Percentiles rank a stretch among this genome's conserved stretches.
Conservation (phyloP, 2,113 vertebrate species). For the Climacteris rufus region DNA sequence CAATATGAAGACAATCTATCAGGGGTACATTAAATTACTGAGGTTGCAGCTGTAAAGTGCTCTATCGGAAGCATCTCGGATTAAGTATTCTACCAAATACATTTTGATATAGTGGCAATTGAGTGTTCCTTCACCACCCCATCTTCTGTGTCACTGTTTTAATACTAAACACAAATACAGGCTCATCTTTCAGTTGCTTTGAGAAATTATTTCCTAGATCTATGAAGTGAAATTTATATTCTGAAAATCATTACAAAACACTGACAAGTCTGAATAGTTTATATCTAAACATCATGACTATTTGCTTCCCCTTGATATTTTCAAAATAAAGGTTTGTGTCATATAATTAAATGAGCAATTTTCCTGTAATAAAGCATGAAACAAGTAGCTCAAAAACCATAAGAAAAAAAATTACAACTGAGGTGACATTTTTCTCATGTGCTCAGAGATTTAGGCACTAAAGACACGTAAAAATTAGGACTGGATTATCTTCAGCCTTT, state of each 20-base stretch:
- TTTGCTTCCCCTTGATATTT: background rate
- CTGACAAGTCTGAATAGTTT: background rate
- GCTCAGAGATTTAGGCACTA: background rate
- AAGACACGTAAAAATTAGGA: background rate
- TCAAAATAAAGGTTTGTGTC: background rate
- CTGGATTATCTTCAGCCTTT: background rate
- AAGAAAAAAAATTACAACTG: background rate
- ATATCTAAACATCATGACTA: background rate
- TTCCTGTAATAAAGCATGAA: background rate
- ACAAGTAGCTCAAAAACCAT: background rate
- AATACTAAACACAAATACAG: background rate
- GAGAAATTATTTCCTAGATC: conserved; percentile 21
- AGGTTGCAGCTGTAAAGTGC: conserved; percentile 31
- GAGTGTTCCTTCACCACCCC: conserved; percentile 1
- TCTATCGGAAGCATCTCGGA: conserved; percentile 25
- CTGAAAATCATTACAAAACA: background rate
- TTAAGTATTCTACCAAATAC: conserved; percentile 32
- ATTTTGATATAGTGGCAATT: conserved; percentile 19
- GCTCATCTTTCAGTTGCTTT: conserved; percentile 30
- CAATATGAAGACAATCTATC: conserved; percentile 54
- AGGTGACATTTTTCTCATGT: background rate
- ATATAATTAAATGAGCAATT: background rate
- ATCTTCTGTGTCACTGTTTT: conserved; percentile 11
- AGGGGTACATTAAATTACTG: conserved; percentile 48
- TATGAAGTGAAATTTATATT: background rate